Evolutionary conservation across 2,888 invertebrate species (phyloP).

Genomic region (Pseudoips prasinana): DNA sequence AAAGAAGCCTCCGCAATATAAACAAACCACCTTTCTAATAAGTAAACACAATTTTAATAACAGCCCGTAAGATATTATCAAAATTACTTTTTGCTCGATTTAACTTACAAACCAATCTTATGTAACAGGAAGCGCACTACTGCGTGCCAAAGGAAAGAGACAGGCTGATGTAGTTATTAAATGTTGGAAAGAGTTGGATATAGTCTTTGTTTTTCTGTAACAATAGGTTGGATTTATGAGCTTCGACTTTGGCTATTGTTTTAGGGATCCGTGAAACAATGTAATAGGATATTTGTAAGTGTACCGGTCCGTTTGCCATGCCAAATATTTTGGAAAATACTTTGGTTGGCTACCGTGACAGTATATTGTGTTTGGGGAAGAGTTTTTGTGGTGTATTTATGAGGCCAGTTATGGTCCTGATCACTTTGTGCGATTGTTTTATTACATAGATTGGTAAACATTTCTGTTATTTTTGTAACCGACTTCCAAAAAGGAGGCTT

Average conservation of each 20-base stretch:
- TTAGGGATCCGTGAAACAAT: conserved; percentile 26
- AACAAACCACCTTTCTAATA: too few species aligned
- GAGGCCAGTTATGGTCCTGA: conserved; percentile 4
- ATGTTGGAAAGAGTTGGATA: conserved; percentile 7
- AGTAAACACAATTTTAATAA: conserved; percentile 17
- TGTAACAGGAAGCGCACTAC: conserved; percentile 23
- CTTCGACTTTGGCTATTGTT: conserved; percentile 40
- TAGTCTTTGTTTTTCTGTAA: conserved; percentile 41
- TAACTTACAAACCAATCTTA: conserved; percentile 28
- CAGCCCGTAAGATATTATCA: conserved; percentile 20
- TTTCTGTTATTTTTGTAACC: too few species aligned
- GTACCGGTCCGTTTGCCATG: conserved; percentile 8
- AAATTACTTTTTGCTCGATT: conserved; percentile 40
- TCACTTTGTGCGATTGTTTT: too few species aligned
- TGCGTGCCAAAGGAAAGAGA: conserved; percentile 12
- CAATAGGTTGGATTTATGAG: conserved; percentile 43
- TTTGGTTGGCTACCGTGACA: conserved; percentile 13
- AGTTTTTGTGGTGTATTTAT: conserved; percentile 15
- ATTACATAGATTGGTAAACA: too few species aligned
- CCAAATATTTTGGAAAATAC: conserved; percentile 27
- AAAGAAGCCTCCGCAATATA: too few species aligned
- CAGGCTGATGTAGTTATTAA: background rate
- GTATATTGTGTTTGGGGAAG: conserved; percentile 11
- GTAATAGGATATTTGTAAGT: conserved; percentile 26
- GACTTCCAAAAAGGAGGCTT: too few species aligned